Evolutionary conservation across 1,140 invertebrate species (phyloP), one percentile per base, ranked within the genome.

Genomic region (Eriocheir sinensis): DNA sequence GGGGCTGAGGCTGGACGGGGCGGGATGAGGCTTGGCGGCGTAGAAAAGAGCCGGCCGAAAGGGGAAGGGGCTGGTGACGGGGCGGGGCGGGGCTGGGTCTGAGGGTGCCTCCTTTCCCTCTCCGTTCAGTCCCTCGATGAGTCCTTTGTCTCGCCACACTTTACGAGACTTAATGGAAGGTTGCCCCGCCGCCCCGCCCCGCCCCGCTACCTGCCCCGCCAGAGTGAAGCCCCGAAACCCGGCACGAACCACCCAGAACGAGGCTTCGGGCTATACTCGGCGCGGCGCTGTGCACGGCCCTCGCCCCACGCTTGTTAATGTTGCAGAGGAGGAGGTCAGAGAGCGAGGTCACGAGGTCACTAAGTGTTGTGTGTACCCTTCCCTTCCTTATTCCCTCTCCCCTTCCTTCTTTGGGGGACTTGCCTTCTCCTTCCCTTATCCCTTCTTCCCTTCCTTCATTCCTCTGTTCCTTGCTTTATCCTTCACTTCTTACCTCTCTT

Each of bases 361-460:
- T n/a, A 72, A 72, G n/a, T n/a, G 60, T 72, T 72, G 60, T n/a
- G n/a, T n/a, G n/a, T 72, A 72, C 60, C 60, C 60, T 72, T n/a
- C 60, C 60, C n/a, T n/a, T n/a, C n/a, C n/a, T n/a, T n/a, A n/a
- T 72, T 72, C 27, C 60, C 60, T 72, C 27, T n/a, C 21, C 60
- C 27, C 60, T n/a, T 72, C 60, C 60, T 72, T n/a, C n/a, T n/a
- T n/a, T n/a, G n/a, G n/a, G n/a, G n/a, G n/a, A n/a, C n/a, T n/a
- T n/a, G n/a, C 27, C 60, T 72, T n/a, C 27, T n/a, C 60, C n/a
- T n/a, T n/a, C n/a, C n/a, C n/a, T n/a, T n/a, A n/a, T n/a, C 60
- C 27, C 27, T n/a, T 27, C 60, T 72, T 21, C 6, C 53, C 53
- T 21, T 72, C 60, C 21, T n/a, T 72, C 60, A 72, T 72, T 72